Base-by-base conservation (phyloP, 1,140 invertebrate genomes). In the Megalopta genalis region DNA sequence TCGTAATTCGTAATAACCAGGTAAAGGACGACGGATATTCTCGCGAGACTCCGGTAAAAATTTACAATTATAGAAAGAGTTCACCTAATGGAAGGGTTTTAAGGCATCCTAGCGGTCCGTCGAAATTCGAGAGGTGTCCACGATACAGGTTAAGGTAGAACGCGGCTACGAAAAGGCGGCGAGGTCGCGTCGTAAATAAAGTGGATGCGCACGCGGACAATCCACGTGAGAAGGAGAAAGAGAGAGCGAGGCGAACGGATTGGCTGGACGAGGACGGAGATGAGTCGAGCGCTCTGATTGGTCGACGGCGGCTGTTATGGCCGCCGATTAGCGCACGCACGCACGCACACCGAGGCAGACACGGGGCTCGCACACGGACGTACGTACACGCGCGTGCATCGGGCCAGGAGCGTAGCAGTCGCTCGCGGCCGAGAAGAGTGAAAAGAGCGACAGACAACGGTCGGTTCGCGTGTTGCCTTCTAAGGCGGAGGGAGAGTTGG, bases 401-500 rank as follows among this genome's bases (percentile, higher is more conserved):
- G 10, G 42, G 42, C 42, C 42, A 68, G 81, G 65, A 84, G 84
- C 84, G 85, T 83, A 85, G 84, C 87, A 88, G 89, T 89, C 87
- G 86, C 88, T 89, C 88, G 86, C 70, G 86, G 85, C 82, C 87
- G 87, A 87, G 88, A 88, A 87, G 83, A 89, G 88, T 86, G 88
- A 85, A 88, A 86, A 88, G 91, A 90, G 87, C 84, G 87, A 89
- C 87, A 88, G 84, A 88, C 42, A 88, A 88, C 86, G 88, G 86
- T 88, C 87, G 84, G 88, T 87, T 81, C 88, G 88, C 85, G 88
- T 87, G 89, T 88, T 89, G 90, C 88, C 87, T 92, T 88, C 87
- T 87, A 89, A 89, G 87, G 86, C 85, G 82, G 81, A 89, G 74
- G 83, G 81, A 89, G 74, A 73, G 68, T 81, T 77, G 46, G 78